Base-by-base conservation (phyloP, 2,113 vertebrate species). In the Urocolius indicus region DNA sequence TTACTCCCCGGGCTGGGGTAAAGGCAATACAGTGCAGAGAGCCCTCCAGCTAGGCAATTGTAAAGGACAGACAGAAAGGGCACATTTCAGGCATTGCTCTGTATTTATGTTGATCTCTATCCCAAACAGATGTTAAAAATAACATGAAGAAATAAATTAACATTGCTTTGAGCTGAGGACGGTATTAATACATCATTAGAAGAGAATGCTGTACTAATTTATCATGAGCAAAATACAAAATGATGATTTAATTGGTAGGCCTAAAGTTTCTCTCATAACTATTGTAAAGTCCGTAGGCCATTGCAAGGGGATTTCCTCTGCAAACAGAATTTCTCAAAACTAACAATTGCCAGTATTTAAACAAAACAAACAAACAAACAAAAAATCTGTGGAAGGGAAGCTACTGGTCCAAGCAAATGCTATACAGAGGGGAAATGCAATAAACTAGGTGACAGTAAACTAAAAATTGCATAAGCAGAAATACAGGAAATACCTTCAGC, bases 221-320 rank as follows among this genome's bases (percentile, higher is more conserved):
- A 93, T 59, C 45, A 30, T 24, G 21, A 94, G 23, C 45, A 86
- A 91, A 95, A 71, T 48, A 67, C 46, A 73, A 77, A 89, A 77
- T n/a, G 8, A 84, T 23, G 63, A 51, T 87, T 15, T 55, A 62
- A 34, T 11, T 38, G 11, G 26, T 21, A 76, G 20, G 29, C 36
- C 71, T 88, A 18, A 87, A 87, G 26, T 73, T 91, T 87, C 49
- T 66, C 76, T 76, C 51, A 10, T 54, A 46, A 51, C 46, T 79
- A 61, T 15, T 49, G 27, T 36, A 18, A 93, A 84, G 16, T 78
- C 52, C 52, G 27, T 65, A 88, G 45, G 74, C 88, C 87, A 91
- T 20, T 86, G 67, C 63, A 95, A 85, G 65, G 84, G 69, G 43
- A 94, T 86, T 84, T 93, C 54, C 68, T 77, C 22, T 77, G 72